phyloP scores from a whole-genome alignment of 2,113 vertebrate genomes.

The Lota lota region DNA sequence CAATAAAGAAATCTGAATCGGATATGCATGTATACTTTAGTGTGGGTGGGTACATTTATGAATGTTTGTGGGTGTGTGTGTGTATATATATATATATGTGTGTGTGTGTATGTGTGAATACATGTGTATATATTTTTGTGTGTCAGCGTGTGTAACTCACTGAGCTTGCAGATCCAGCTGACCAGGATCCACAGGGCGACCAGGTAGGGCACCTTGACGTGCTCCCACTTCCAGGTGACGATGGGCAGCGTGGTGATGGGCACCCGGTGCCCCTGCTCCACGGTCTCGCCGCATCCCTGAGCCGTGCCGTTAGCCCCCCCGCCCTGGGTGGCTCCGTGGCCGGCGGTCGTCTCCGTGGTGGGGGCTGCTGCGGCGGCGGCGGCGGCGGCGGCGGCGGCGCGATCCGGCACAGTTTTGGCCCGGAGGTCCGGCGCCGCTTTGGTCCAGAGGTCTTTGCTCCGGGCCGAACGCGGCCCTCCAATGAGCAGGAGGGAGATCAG shows the following conservation, averaged over 20 bases:
- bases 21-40: too few relatives aligned
- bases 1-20: too few relatives aligned
- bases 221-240: slow-evolving; percentile 73
- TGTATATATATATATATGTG: background rate
- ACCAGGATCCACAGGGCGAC: slow-evolving; percentile 75
- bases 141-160: slow-evolving; percentile 52
- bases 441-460: too few relatives aligned
- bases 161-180: slow-evolving; percentile 73
- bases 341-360: background rate
- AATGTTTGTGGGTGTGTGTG: background rate
- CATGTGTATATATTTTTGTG: background rate
- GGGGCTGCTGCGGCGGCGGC: background rate
- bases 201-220: slow-evolving; percentile 64
- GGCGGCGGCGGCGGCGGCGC: background rate
- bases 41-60: background rate
- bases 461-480: too few relatives aligned
- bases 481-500: too few relatives aligned
- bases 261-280: background rate
- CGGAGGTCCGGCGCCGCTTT: too few relatives aligned
- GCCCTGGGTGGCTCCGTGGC: background rate
- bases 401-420: slow-evolving; percentile 1
- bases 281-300: background rate
- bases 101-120: background rate
- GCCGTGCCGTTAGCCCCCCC: too few relatives aligned
- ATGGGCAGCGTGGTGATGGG: slow-evolving; percentile 68